phyloP scores from a whole-genome alignment of 64 coral and sea anemone species.

The Actinia tenebrosa region DNA sequence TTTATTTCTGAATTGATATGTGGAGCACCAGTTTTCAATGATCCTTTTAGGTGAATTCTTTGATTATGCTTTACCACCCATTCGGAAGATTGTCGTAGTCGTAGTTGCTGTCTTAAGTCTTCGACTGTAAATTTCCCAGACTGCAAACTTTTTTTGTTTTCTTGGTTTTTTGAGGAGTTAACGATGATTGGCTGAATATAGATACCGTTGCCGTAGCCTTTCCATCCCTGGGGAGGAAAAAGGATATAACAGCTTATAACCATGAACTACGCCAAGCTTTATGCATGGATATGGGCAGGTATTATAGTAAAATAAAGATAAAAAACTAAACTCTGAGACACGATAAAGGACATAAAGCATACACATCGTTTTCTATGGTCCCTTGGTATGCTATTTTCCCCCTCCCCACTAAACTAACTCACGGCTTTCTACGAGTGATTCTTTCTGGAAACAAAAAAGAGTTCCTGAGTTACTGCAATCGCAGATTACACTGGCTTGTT shows the following conservation, averaged over 20 bases:
- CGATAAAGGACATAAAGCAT: too few relatives aligned
- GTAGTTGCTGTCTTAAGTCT: slow-evolving; percentile 43
- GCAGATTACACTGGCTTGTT: background rate
- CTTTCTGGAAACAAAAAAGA: too few relatives aligned
- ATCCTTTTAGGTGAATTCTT: slow-evolving; percentile 39
- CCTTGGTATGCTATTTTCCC: too few relatives aligned
- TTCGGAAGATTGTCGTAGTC: slow-evolving; percentile 48
- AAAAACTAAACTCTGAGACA: too few relatives aligned
- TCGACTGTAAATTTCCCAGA: slow-evolving; percentile 31
- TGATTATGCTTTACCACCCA: slow-evolving; percentile 69
- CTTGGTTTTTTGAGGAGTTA: slow-evolving; percentile 3
- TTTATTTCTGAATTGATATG: background rate
- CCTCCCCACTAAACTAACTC: too few relatives aligned
- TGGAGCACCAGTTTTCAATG: slow-evolving; percentile 37
- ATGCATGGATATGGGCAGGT: too few relatives aligned
- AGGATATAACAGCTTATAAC: background rate
- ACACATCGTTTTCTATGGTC: too few relatives aligned
- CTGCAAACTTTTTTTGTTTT: background rate
- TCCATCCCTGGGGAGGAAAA: slow-evolving; percentile 56
- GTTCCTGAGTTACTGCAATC: too few relatives aligned
- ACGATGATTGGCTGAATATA: slow-evolving; percentile 80
- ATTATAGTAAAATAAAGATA: too few relatives aligned
- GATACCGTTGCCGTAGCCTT: slow-evolving; percentile 77
- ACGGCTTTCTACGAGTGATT: too few relatives aligned
- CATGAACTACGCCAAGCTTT: too few relatives aligned